Base-by-base conservation (phyloP, 2,888 invertebrate species). In the Myopa testacea region DNA sequence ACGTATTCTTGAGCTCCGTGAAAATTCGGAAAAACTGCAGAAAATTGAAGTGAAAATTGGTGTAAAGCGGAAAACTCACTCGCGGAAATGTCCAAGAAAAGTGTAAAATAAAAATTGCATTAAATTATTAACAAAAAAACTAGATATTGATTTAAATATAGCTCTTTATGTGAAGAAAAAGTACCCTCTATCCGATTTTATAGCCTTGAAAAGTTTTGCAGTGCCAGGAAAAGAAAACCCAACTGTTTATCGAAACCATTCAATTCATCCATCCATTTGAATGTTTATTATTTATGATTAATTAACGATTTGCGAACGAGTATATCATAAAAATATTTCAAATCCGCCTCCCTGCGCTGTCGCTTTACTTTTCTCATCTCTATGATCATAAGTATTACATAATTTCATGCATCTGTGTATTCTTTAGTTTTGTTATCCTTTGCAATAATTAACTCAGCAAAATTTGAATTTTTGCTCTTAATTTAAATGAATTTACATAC, bases 41-140 rank as follows among this genome's bases (percentile, higher is more conserved):
- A 68, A 73, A 76, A 67, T 74, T 52, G 16, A 76, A 71, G 78
- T 72, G 60, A 52, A 60, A 71, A 78, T 75, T 79, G 63, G 77
- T 70, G 70, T 8, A 52, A 45, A 69, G 75, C 19, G 16, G 76
- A 77, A 78, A 78, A 79, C 55, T 77, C 72, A 79, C 82, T 79
- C 72, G 52, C 75, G 81, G 84, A 83, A 83, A 86, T 87, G 86
- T 85, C 88, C 69, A 88, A 88, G 81, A 88, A 88, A 85, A 88
- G 87, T 87, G 88, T 88, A 75, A 75, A 50, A 37, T 63, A 65
- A 34, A 45, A 73, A 38, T 74, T 50, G 4, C n/a, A 40, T 45
- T 38, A 14, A 37, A 5, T 14, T 65, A 38, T 10, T 14, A 65
- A 37, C 38, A 10, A 16, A 65, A 55, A 65, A 37, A 16, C 34